Conservation (phyloP, 2,888 invertebrate genomes). For the Callosobruchus maculatus region DNA sequence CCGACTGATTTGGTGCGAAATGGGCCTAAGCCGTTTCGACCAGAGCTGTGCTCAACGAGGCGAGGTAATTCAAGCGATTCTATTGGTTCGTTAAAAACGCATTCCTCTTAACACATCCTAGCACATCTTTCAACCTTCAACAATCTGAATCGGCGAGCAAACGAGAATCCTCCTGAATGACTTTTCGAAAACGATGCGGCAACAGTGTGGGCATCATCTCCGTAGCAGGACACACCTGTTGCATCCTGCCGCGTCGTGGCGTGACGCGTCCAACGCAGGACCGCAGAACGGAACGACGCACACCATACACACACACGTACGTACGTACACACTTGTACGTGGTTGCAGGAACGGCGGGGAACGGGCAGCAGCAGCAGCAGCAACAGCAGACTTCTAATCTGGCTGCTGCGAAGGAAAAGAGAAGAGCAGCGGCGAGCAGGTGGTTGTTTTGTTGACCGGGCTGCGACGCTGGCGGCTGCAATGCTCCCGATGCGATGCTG, state of each 20-base stretch:
- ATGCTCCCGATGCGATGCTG: neutral
- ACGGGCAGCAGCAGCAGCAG: too few species aligned
- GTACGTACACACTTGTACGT: neutral
- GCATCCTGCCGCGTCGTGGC: neutral
- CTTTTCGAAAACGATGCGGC: neutral
- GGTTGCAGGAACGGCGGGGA: neutral
- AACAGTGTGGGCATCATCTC: neutral
- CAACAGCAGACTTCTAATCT: neutral
- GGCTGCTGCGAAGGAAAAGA: neutral
- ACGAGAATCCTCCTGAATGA: too few species aligned
- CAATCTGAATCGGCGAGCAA: too few species aligned
- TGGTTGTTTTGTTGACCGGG: neutral
- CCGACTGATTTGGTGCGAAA: too few species aligned
- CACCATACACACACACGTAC: neutral
- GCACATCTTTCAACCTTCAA: too few species aligned
- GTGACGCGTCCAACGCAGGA: neutral
- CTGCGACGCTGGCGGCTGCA: neutral
- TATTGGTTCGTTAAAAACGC: too few species aligned
- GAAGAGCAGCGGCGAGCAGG: neutral
- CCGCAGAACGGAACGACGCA: neutral
- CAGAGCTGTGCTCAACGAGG: too few species aligned
- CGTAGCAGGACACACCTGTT: neutral
- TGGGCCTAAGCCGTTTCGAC: too few species aligned
- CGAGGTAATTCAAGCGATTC: too few species aligned
- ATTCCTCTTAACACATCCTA: too few species aligned